Base-by-base conservation (phyloP, 1,140 invertebrate genomes). In the Leptinotarsa undecemlineata region DNA sequence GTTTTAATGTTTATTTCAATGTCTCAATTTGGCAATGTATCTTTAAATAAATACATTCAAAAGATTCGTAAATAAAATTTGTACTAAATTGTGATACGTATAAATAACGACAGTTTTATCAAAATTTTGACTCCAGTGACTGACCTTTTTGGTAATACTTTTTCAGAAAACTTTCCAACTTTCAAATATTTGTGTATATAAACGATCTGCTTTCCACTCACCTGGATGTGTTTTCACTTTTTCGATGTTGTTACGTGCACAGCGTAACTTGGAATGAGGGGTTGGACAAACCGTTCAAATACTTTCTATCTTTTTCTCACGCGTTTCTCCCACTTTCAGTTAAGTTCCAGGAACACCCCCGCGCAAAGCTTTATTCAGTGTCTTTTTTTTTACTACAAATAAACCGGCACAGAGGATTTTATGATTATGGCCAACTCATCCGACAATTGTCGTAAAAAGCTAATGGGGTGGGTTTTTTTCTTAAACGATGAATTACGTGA, bases 231-330 rank as follows among this genome's bases (percentile, higher is more conserved):
- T 57, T 57, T 57, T n/a, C 51, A 64, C 48, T 47, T 19, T 69
- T 47, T 77, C 73, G 72, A 66, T 74, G 73, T 57, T 72, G 33
- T 71, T 60, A 67, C 68, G 47, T 68, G 61, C 57, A 67, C 69
- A 73, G 64, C 76, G 69, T 15, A 74, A 74, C 73, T 74, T 72
- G 42, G 48, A 77, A 77, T 77, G 76, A 77, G 61, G 76, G 72
- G 64, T 64, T 73, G 71, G 61, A 64, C 60, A 72, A 60, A 72
- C 60, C 19, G 51, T 72, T 72, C 23, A 73, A 77, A 77, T 72
- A 70, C 71, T 48, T 73, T 71, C 26, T 68, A 68, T 74, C 67
- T 71, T 71, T 75, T 75, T 70, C 69, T 71, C 72, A 63, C 63
- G 26, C 67, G 23, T 76, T 73, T 73, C 72, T 68, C 75, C 75